phyloP scores from a whole-genome alignment of 2,113 vertebrate genomes.

The Hepsetus odoe region DNA sequence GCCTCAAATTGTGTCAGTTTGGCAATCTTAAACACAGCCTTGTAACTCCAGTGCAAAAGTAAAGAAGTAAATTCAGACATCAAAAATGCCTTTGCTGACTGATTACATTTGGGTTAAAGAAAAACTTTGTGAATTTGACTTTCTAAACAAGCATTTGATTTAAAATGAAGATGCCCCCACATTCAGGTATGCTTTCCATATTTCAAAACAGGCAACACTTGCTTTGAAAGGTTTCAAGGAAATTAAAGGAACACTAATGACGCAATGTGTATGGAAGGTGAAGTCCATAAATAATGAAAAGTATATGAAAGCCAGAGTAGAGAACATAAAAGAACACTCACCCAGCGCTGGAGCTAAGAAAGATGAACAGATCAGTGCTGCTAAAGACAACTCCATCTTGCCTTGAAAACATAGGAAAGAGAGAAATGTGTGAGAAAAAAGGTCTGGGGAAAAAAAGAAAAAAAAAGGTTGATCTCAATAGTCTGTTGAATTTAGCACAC shows the following conservation, averaged over 20 bases:
- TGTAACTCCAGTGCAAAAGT: no score
- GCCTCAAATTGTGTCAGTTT: no score
- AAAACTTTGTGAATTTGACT: neutral
- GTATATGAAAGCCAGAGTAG: neutral
- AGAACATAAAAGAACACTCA: slow-evolving; percentile 57
- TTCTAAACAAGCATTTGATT: neutral
- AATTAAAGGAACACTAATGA: no score
- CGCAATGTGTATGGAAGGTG: no score
- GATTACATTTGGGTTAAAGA: neutral
- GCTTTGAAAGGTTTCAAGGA: neutral
- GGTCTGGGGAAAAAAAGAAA: no score
- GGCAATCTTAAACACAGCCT: no score
- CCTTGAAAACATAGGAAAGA: slow-evolving; percentile 48
- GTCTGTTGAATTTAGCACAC: slow-evolving; percentile 46
- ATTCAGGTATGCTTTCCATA: no score
- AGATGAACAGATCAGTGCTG: slow-evolving; percentile 64
- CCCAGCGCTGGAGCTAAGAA: slow-evolving; percentile 71
- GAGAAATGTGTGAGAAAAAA: neutral
- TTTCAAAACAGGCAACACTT: neutral
- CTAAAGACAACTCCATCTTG: slow-evolving; percentile 70
- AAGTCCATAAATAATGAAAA: no score
- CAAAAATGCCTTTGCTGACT: neutral
- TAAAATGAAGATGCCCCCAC: neutral
- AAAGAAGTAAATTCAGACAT: no score
- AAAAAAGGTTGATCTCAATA: slow-evolving; percentile 4